Conservation (phyloP, 1,140 invertebrate species). For the Araneus ventricosus region DNA sequence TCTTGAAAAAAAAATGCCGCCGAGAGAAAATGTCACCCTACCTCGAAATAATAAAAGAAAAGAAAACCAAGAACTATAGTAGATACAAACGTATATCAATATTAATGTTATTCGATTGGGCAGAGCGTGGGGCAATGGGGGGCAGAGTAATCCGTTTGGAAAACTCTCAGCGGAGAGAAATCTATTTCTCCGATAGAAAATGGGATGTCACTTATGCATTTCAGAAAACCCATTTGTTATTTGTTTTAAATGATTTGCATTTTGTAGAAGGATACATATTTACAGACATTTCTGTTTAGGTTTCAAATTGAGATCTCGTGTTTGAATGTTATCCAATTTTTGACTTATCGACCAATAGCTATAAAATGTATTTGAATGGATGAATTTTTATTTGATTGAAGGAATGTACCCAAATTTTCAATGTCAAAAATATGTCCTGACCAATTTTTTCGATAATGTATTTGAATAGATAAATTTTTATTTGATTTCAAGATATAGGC, state of each 20-base stretch:
- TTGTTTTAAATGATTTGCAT: conserved; percentile 7
- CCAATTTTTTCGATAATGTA: too few species aligned
- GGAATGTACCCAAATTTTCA: too few species aligned
- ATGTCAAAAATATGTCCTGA: too few species aligned
- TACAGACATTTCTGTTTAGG: background rate
- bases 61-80: background rate
- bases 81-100: conserved; percentile 33
- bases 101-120: conserved; percentile 43
- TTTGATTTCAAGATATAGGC: too few species aligned
- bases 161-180: background rate
- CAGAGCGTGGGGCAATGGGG: background rate
- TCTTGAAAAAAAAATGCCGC: background rate
- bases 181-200: background rate
- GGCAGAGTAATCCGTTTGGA: background rate
- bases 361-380: too few species aligned
- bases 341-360: background rate
- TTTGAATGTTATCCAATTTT: background rate
- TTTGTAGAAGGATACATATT: background rate
- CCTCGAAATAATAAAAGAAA: conserved; percentile 39
- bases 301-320: background rate
- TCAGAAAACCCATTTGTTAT: background rate
- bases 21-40: background rate
- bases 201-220: background rate
- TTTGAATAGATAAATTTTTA: too few species aligned
- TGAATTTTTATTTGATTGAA: too few species aligned